phyloP scores from a whole-genome alignment of 2,888 invertebrate species.

The Tyria jacobaeae region DNA sequence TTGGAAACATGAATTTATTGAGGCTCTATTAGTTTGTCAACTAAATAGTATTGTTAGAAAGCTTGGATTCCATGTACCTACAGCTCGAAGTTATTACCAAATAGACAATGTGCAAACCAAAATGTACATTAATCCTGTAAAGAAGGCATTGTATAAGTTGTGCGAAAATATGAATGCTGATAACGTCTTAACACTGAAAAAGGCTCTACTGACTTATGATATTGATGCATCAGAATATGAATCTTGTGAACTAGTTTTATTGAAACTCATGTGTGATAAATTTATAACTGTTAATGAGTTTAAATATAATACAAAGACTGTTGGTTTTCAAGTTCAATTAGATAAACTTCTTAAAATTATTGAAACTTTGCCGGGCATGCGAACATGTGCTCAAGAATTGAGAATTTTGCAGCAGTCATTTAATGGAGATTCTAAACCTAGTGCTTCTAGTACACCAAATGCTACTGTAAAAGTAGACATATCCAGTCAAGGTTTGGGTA shows the following conservation, averaged over 20 bases:
- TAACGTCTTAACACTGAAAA: slow-evolving; percentile 67
- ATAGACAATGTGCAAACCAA: slow-evolving; percentile 58
- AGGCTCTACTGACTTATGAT: slow-evolving; percentile 64
- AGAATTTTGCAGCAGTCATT: slow-evolving; percentile 58
- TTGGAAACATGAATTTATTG: slow-evolving; percentile 79
- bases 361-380: slow-evolving; percentile 63
- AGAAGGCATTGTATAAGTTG: slow-evolving; percentile 72
- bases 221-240: slow-evolving; percentile 68
- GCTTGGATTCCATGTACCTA: slow-evolving; percentile 67
- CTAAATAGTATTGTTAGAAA: slow-evolving; percentile 70
- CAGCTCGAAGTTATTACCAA: slow-evolving; percentile 64
- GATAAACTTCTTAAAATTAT: slow-evolving; percentile 68
- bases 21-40: slow-evolving; percentile 75
- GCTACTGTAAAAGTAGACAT: slow-evolving; percentile 38
- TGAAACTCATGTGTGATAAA: slow-evolving; percentile 74
- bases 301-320: slow-evolving; percentile 46
- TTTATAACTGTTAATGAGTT: slow-evolving; percentile 63
- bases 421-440: slow-evolving; percentile 42
- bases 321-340: slow-evolving; percentile 51
- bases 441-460: slow-evolving; percentile 39
- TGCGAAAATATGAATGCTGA: slow-evolving; percentile 71
- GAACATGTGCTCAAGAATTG: slow-evolving; percentile 59
- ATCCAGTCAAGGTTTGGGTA: slow-evolving; percentile 26
- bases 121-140: slow-evolving; percentile 69
- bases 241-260: slow-evolving; percentile 70